Evolutionary conservation across 1,140 invertebrate genomes (phyloP), one percentile per base, ranked within the genome.

Genomic region (Pseudoatta argentina): DNA sequence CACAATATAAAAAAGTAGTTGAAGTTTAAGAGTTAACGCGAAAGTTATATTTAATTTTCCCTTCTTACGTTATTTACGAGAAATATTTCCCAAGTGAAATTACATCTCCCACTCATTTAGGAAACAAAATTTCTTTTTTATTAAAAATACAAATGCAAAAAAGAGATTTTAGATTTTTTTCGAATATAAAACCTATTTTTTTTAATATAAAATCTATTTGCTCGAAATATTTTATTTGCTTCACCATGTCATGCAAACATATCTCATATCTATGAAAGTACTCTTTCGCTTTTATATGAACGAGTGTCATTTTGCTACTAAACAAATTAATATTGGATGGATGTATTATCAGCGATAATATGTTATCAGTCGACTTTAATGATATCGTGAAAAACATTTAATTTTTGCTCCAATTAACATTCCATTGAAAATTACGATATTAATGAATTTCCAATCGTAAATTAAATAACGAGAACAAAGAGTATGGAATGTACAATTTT

Each of bases 351-450:
- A 57, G n/a, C 39, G 21, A 51, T 51, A 53, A 51, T 51, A 53
- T 53, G 44, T 61, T 57, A 71, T 57, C 48, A 71, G n/a, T 27
- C 14, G 48, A 12, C 44, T 21, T 48, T 48, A 51, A 30, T 14
- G 24, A 64, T 39, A 79, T 39, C 14, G 7, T 39, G 27, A 69
- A 57, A 81, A 81, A 30, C 10, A 34, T 57, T 55, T 55, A 44
- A 57, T 71, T 57, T 44, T 81, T 16, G 2, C 10, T 57, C 7
- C n/a, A 81, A 71, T 81, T 71, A 81, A 34, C 55, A 71, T 81
- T 79, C 27, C 27, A 34, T 21, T 12, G 51, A 71, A 71, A 59
- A 71, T 27, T 14, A 16, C 7, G 59, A 2, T 21, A 24, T 39
- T 57, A n/a, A 39, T 69, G 2, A 79, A 57, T 44, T 64, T 64